Evolutionary conservation across 2,888 invertebrate genomes (phyloP), one percentile per base, ranked within the genome.

Genomic region (Thyatira batis): DNA sequence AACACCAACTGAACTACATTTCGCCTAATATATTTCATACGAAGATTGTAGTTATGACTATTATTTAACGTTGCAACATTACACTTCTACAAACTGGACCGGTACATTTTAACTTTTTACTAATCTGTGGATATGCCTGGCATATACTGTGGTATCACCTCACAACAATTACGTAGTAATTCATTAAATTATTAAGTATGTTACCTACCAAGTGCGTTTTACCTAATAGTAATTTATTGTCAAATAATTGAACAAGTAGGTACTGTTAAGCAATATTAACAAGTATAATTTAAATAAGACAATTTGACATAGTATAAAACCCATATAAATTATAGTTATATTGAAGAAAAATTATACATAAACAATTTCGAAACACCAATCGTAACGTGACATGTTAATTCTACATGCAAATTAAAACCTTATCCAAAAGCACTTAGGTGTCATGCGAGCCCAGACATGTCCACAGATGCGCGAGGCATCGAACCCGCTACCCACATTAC

Each of bases 401-500:
- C 5, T 5, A 39, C 39, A 39, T 39, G 39, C 39, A 39, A 39
- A 39, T 39, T 2, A 39, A n/a, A 17, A 17, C 8, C 39, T 5
- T 39, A 39, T 17, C 39, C 39, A 39, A 39, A 33, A 39, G 39
- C 39, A 39, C 8, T 4, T 23, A 23, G 6, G 13, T 39, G n/a
- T 17, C 39, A 39, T 39, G 39, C 20, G 23, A 45, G 1, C 23
- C 45, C 45, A 45, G 45, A 13, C 45, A 45, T 39, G 39, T 39
- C 39, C 39, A 39, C 39, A 39, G 39, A 39, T 39, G 39, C 39
- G n/a, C 17, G n/a, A 6, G 6, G 39, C 39, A 39, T 17, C 39
- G 17, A 39, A 39, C 39, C 39, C 39, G 39, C 39, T 39, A 17
- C 39, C 39, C 39, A 51, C 78, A 88, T 90, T 92, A 91, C 91